Evolutionary conservation across 1,140 invertebrate species (phyloP), one percentile per base, ranked within the genome.

Genomic region (Drosophila eugracilis): DNA sequence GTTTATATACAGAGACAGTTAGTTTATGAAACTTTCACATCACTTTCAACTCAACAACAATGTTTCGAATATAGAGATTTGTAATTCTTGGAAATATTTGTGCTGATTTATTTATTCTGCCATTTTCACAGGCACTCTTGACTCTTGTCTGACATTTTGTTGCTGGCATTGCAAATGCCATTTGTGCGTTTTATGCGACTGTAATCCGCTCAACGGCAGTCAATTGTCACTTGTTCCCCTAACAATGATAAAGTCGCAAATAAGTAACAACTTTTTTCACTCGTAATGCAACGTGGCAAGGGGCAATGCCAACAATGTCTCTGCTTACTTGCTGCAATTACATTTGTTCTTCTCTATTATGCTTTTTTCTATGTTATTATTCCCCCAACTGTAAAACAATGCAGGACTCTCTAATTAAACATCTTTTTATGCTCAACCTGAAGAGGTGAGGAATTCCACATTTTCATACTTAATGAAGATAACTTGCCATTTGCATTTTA

Each of bases 171-270:
- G 26, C 37, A 12, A 21, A 24, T 39, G 32, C 47, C 55, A 26
- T 41, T 57, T 54, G 2, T 19, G 9, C 15, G 6, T 30, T 34
- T 12, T 10, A 32, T 24, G 28, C 7, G 21, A 24, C 14, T 62
- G 10, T 55, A 12, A 34, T 41, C 39, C 12, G 9, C 39, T 37
- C 5, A 19, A 19, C 17, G 28, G 10, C 53, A 44, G 37, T 55
- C 53, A 58, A 60, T 34, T 45, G 55, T 28, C 39, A 37, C 39
- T 45, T 62, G n/a, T 36, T 60, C 12, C 4, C 9, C 5, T 30
- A 57, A 62, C 50, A 57, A 62, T 42, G 14, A 41, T 32, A 42
- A 62, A 57, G 37, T 57, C 5, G 14, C 36, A 32, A 58, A 58
- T 19, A n/a, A 24, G 34, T 1, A 24, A 6, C 0, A 58, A 58